Base-by-base conservation (phyloP, 2,113 vertebrate species). In the Callopanchax toddi region DNA sequence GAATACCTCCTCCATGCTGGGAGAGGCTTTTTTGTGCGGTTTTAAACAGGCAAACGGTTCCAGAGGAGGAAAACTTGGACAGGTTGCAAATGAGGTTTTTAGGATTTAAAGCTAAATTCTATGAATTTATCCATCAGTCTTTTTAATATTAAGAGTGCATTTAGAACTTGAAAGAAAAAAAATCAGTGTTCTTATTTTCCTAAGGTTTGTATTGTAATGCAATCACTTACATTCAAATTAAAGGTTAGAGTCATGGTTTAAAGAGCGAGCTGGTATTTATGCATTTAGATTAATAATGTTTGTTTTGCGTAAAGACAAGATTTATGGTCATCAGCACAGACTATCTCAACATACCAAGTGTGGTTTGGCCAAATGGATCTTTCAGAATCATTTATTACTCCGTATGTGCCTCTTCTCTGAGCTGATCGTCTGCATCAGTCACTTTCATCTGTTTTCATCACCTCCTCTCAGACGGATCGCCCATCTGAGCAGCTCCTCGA, bases 361-460 rank as follows among this genome's bases (percentile, higher is more conserved):
- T 11, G 40, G 34, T 64, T 44, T 29, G 39, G 39, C 40, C 44
- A 58, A 32, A 48, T 48, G 44, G 37, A 29, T 5, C 49, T 62
- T 52, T 68, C 36, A 40, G 40, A 59, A 68, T 36, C 16, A 51
- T 51, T 62, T 51, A 7, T 32, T 43, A 21, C 39, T 12, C 29
- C 40, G 54, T 18, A 11, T 65, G 17, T 25, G 3, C 46, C 26
- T 39, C 51, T 44, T 18, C 36, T 62, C 22, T 46, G 36, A 32
- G 17, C 52, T 51, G 46, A 43, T 21, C 44, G 4, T 42, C 46
- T 13, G 22, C 53, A 26, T 71, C 4, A 46, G 44, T 80, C 63
- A 67, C 44, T 54, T 82, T 78, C 42, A 65, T 75, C 17, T 52
- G 57, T 71, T 82, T 78, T 55, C 65, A 73, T 78, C 73, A 56